These are phyloP conservation scores for Drosophila athabasca DNA, from an alignment of 1,140 invertebrate genomes.

Conservation along the genomic window DNA sequence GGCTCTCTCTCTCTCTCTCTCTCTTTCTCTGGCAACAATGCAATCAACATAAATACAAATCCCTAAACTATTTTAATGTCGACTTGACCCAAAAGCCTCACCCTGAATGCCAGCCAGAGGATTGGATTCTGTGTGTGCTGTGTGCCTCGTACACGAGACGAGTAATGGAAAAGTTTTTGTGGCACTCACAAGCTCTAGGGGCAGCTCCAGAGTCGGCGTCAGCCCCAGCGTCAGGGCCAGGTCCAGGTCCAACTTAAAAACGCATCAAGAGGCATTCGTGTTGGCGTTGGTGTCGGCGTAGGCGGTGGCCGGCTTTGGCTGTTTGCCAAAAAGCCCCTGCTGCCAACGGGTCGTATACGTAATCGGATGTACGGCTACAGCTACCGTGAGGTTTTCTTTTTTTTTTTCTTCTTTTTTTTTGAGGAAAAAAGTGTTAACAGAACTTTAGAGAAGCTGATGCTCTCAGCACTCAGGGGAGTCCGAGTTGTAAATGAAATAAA, in stretches of 20 bases:
- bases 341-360: conserved; percentile 63
- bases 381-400: conserved; percentile 19
- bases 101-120: conserved; percentile 11
- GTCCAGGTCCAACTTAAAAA: conserved; percentile 57
- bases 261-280: conserved; percentile 50
- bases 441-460: neutral
- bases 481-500: conserved; percentile 14
- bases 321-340: conserved; percentile 51
- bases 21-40: conserved; percentile 47
- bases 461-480: conserved; percentile 18
- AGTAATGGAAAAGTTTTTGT: conserved; percentile 70
- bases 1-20: conserved; percentile 4
- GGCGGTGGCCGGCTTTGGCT: conserved; percentile 23
- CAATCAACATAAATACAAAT: conserved; percentile 82
- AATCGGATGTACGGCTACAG: conserved; percentile 46
- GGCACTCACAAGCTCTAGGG: conserved; percentile 27
- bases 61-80: conserved; percentile 81
- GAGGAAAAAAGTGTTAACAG: conserved; percentile 28
- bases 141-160: conserved; percentile 49
- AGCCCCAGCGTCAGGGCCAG: too few species aligned
- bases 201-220: too few species aligned
- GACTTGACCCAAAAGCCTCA: conserved; percentile 55
- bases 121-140: conserved; percentile 4
- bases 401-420: neutral
- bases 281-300: neutral